Evolutionary conservation across 2,797 vertebrate species (phyloP).

Genomic region (Allobates femoralis): DNA sequence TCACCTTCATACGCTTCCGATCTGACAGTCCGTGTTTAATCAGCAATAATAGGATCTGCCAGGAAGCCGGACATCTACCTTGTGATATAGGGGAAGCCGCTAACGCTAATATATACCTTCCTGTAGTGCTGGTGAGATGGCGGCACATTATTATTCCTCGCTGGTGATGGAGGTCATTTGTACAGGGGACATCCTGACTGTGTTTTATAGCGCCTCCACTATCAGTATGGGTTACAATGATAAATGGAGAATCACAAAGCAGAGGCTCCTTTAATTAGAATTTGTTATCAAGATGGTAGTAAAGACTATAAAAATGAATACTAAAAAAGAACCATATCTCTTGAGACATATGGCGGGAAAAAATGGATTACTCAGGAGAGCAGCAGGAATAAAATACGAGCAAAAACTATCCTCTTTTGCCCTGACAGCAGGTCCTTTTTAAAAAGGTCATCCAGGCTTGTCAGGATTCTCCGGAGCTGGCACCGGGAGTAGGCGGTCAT

Average conservation of each 20-base stretch:
- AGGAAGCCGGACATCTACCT: slow-evolving; percentile 23
- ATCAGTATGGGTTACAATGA: not conserved
- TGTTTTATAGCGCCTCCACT: not conserved
- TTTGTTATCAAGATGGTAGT: not conserved
- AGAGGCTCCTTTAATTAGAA: not conserved
- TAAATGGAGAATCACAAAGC: not conserved
- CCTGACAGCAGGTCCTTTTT: no score
- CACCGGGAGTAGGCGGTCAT: no score
- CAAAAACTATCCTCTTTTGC: no score
- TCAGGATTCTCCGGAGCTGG: no score
- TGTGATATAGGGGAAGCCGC: not conserved
- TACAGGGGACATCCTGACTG: not conserved
- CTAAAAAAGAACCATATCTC: not conserved
- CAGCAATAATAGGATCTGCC: slow-evolving; percentile 11
- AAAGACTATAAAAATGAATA: not conserved
- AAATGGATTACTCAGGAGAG: no score
- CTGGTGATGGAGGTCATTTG: not conserved
- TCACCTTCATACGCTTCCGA: slow-evolving; percentile 46
- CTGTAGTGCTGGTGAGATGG: not conserved
- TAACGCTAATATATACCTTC: slow-evolving; percentile 10
- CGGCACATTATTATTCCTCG: not conserved
- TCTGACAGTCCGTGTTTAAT: slow-evolving; percentile 8
- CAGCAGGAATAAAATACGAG: no score
- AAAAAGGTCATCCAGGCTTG: no score
- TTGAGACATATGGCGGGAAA: no score